These are phyloP conservation scores for Nemapogon koenigi DNA, from an alignment of 2,888 invertebrate species.

Conservation along the genomic window DNA sequence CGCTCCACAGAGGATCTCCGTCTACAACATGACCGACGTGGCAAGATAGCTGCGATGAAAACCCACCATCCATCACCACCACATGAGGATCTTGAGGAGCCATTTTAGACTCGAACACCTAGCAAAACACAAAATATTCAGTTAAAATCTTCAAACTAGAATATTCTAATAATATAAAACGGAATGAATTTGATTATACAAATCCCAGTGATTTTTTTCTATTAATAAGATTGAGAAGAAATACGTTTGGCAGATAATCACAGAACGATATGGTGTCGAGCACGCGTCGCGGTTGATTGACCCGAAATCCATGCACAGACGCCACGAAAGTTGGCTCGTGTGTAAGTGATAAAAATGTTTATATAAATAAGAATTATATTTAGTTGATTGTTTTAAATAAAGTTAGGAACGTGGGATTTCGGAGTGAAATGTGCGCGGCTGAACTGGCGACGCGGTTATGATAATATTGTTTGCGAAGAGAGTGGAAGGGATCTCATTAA, in stretches of 20 bases:
- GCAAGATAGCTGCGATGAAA: slow-evolving; percentile 80
- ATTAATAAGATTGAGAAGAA: no score
- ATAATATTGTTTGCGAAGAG: slow-evolving; percentile 5
- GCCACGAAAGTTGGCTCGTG: slow-evolving; percentile 9
- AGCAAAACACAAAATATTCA: no score
- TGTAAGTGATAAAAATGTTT: slow-evolving; percentile 9
- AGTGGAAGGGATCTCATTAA: slow-evolving; percentile 6
- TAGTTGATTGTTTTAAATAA: slow-evolving; percentile 7
- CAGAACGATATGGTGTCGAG: no score
- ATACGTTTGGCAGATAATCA: no score
- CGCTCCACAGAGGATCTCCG: slow-evolving; percentile 90
- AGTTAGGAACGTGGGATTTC: slow-evolving; percentile 4
- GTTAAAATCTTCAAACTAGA: no score
- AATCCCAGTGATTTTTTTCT: no score
- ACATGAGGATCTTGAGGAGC: slow-evolving; percentile 38
- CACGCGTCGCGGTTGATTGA: slow-evolving; percentile 6
- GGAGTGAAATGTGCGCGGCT: not conserved
- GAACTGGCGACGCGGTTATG: slow-evolving; percentile 6
- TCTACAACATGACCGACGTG: slow-evolving; percentile 79
- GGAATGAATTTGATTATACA: no score
- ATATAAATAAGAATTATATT: slow-evolving; percentile 6
- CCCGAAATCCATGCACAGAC: slow-evolving; percentile 5
- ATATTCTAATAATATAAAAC: no score
- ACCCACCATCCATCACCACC: slow-evolving; percentile 74
- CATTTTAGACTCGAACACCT: no score